phyloP scores from a whole-genome alignment of 1,140 invertebrate genomes.

The Sarcophaga bullata region DNA sequence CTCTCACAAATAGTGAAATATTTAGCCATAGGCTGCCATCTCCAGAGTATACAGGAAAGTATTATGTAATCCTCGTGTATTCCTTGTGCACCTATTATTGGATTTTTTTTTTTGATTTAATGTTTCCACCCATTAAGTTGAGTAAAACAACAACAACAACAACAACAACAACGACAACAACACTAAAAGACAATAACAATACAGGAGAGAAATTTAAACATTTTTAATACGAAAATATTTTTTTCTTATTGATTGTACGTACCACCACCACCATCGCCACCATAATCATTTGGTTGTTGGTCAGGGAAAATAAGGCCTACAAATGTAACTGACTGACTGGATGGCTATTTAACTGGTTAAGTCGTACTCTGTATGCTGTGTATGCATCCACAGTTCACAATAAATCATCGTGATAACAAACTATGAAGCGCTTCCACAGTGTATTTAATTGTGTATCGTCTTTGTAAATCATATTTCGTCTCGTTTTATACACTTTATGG shows the following conservation, averaged over 20 bases:
- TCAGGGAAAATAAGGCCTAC: neutral
- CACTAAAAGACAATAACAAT: neutral
- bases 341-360: neutral
- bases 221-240: no score
- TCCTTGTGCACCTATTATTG: constrained; percentile 30
- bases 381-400: constrained; percentile 2
- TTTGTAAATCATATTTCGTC: neutral
- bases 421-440: constrained; percentile 37
- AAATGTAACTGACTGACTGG: neutral
- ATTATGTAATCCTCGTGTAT: neutral
- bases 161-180: constrained; percentile 5
- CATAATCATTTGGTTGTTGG: no score
- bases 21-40: neutral
- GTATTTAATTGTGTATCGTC: constrained; percentile 28
- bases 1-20: constrained; percentile 20
- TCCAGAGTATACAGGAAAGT: neutral
- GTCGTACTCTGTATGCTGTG: neutral
- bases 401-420: constrained; percentile 43
- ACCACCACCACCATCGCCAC: no score
- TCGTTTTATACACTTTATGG: neutral
- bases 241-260: no score
- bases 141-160: neutral
- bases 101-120: constrained; percentile 1
- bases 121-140: constrained; percentile 29
- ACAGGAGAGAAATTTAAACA: no score